Percentiles rank a stretch among this genome's conserved stretches.
These are phyloP conservation scores for Lobophora halterata DNA, from an alignment of 2,888 invertebrate genomes.

Conservation along the genomic window DNA sequence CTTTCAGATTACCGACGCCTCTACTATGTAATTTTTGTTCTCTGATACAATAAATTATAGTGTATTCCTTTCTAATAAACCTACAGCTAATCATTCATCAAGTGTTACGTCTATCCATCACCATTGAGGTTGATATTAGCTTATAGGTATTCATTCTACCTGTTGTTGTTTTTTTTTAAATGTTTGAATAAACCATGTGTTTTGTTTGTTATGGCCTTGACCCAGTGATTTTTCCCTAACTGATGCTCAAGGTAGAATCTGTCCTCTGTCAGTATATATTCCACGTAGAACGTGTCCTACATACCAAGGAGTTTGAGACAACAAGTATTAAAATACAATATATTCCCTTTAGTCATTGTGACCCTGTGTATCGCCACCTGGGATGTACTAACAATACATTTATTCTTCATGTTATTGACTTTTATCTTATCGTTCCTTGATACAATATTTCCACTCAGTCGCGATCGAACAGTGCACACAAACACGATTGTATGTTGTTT, in stretches of 20 bases:
- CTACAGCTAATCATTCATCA: conserved; percentile 12
- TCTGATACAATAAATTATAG: not conserved
- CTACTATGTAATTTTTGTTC: conserved; percentile 1
- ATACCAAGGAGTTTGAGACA: conserved; percentile 37
- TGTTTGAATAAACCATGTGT: conserved; percentile 7
- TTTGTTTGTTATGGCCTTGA: conserved; percentile 40
- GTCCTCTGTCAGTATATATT: conserved; percentile 27
- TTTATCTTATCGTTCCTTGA: conserved; percentile 67
- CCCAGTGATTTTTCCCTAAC: conserved; percentile 45
- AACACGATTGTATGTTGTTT: no score
- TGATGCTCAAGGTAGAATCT: conserved; percentile 39
- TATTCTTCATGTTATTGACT: conserved; percentile 55
- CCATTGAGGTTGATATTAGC: conserved; percentile 8
- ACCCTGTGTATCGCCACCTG: conserved; percentile 35
- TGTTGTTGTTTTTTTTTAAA: conserved; percentile 6
- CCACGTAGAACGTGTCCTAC: conserved; percentile 35
- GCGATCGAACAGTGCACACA: conserved; percentile 33
- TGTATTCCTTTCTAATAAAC: conserved; percentile 5
- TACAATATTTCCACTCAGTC: conserved; percentile 57
- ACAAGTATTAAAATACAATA: conserved; percentile 46
- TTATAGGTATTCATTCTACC: conserved; percentile 6
- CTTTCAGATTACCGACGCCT: conserved; percentile 5
- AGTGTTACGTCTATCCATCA: conserved; percentile 12
- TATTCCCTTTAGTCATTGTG: conserved; percentile 34
- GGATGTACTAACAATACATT: conserved; percentile 36